Evolutionary conservation across 2,113 vertebrate genomes (phyloP).

Genomic region (Aptenodytes patagonicus): DNA sequence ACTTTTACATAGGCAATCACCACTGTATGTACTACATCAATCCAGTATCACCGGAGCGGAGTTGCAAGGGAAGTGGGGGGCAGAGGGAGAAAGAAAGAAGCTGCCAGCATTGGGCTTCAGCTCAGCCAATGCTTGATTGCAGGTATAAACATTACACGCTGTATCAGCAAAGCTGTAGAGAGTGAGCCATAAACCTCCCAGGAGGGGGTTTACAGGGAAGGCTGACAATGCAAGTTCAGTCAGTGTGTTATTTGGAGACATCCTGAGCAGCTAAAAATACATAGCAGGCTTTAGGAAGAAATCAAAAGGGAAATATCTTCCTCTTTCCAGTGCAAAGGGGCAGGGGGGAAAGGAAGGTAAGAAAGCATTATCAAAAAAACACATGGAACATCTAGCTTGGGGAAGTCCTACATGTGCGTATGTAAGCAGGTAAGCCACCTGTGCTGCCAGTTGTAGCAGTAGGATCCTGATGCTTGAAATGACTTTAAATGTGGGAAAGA

Average conservation of each 20-base stretch:
- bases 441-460: not conserved
- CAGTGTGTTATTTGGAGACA: conserved; percentile 26
- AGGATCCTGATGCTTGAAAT: not conserved
- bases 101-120: conserved; percentile 32
- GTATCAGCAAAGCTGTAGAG: conserved; percentile 60
- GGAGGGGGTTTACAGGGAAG: conserved; percentile 40
- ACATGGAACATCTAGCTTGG: not conserved
- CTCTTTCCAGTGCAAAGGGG: not conserved
- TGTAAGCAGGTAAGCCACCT: not conserved
- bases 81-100: conserved; percentile 21
- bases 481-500: not conserved
- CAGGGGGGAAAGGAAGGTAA: not conserved
- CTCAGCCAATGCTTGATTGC: conserved; percentile 30
- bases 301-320: not conserved
- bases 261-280: conserved; percentile 61
- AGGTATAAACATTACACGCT: conserved; percentile 62
- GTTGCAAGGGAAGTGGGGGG: not conserved
- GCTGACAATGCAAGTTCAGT: conserved; percentile 64
- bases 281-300: not conserved
- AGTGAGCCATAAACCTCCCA: conserved; percentile 46
- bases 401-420: not conserved
- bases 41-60: not conserved
- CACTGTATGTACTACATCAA: not conserved
- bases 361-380: not conserved
- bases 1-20: not conserved